Evolutionary conservation across 2,113 vertebrate genomes (phyloP), one percentile per base, ranked within the genome.

Genomic region (Gasterosteus aculeatus): DNA sequence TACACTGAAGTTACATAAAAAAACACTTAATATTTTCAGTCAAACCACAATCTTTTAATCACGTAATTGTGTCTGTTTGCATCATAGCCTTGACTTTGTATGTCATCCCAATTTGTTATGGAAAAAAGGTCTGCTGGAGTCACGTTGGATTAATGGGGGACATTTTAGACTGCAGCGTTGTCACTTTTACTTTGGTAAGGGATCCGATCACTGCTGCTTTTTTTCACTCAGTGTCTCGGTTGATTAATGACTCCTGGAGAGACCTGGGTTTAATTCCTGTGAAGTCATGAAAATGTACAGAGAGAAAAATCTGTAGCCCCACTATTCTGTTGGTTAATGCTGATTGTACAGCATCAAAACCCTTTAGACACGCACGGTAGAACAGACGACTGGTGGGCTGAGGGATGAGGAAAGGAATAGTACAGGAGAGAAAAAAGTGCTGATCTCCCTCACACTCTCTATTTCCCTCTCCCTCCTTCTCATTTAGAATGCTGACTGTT

Each of bases 301-400:
- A 44, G 74, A 57, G 67, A 69, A 54, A 68, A 82, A 46, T 51
- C 51, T 64, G 41, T 39, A 73, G 70, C 65, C 77, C 59, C 78
- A 83, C 77, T 87, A 3, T 77, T 83, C 68, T 82, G 77, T 66
- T 69, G 67, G 72, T 88, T 88, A 18, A 11, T 83, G 87, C 88
- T 87, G 87, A 85, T 87, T 47, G 73, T 67, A 59, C 70, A 75
- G 69, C 72, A 63, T 33, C 70, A 44, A 78, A 54, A 26, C 33
- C 74, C 11, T 85, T 88, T 87, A 71, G 53, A 81, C 78, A 67
- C 72, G 82, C 82, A 82, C 76, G 53, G 84, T 84, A 90, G 78
- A 91, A 85, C 77, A 78, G 82, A 88, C 83, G 75, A 85, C 65
- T 82, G 90, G 89, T 91, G 85, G 86, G 91, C 86, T 90, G 88